Evolutionary conservation across 1,140 invertebrate species (phyloP), one percentile per base, ranked within the genome.

Genomic region (Plodia interpunctella): DNA sequence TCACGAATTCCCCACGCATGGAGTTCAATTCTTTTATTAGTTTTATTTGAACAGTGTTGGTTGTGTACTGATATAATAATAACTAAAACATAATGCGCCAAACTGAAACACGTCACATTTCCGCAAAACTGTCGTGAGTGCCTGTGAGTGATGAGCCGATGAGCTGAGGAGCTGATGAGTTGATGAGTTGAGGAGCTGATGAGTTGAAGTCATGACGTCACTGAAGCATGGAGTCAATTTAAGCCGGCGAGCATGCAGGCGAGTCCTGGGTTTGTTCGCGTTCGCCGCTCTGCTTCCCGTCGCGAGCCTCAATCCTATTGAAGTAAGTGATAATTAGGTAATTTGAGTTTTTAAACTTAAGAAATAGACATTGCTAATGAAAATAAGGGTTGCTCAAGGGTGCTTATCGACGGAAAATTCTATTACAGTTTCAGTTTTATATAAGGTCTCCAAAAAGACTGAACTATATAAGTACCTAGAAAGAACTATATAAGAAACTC

Each of bases 201-300:
- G 75, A 65, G 68, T 61, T 54, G 70, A 72, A 72, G 68, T 66
- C 62, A 91, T 91, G 90, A 88, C 91, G 85, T 91, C 90, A 32
- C 79, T 92, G 57, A 83, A 89, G 75, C 91, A 92, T 76, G 87
- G 91, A 57, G 91, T 92, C 53, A 91, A 92, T 70, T 73, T 92
- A 55, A 91, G 91, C 65, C 77, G 91, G 62, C 84, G 91, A 50
- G 91, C 91, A 9, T 92, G 91, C 78, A 91, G 91, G 88, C 74
- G 59, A 21, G 59, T 35, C 38, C 53, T 83, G 15, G 56, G 70
- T 50, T 54, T 89, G 49, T 52, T 85, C 32, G 68, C 64, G 17
- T 64, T 79, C 55, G 68, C 72, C 25, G 57, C 72, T 30, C 51
- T 80, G 13, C 66, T 86, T 56, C 64, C 71, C n/a, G 56, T 60